A percentile compares a stretch with the other conserved stretches of the same genome.
Evolutionary conservation across 1,140 invertebrate species (phyloP).

Genomic region (Melanaphis sacchari): DNA sequence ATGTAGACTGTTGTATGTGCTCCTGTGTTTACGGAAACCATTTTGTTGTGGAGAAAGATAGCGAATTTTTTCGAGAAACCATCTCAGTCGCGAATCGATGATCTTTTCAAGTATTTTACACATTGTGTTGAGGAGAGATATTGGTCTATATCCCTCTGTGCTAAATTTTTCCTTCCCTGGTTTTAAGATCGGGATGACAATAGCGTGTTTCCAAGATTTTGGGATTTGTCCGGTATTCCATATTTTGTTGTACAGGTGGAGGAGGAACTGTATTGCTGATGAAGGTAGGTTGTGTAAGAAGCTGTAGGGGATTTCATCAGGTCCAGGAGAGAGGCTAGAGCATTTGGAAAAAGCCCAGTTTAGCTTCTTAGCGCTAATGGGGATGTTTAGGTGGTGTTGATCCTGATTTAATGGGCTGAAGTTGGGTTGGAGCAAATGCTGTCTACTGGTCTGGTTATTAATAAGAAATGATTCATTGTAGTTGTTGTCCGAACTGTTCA

Average conservation of each 20-base stretch:
- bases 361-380: background rate
- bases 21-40: background rate
- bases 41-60: background rate
- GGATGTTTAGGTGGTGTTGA: background rate
- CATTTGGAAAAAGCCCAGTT: background rate
- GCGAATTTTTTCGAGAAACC: too few species aligned
- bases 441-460: background rate
- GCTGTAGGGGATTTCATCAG: conserved; percentile 9
- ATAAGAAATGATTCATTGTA: background rate
- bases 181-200: background rate
- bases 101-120: background rate
- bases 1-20: background rate
- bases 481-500: background rate
- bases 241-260: background rate
- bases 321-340: background rate
- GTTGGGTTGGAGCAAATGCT: background rate
- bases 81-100: background rate
- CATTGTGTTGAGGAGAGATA: too few species aligned
- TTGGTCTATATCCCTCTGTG: too few species aligned
- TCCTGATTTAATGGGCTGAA: background rate
- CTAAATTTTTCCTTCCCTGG: conserved; percentile 6
- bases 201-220: background rate
- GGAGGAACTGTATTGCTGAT: background rate
- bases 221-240: background rate
- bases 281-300: background rate